Evolutionary conservation across 1,140 invertebrate genomes (phyloP).

Genomic region (Drosophila bocki): DNA sequence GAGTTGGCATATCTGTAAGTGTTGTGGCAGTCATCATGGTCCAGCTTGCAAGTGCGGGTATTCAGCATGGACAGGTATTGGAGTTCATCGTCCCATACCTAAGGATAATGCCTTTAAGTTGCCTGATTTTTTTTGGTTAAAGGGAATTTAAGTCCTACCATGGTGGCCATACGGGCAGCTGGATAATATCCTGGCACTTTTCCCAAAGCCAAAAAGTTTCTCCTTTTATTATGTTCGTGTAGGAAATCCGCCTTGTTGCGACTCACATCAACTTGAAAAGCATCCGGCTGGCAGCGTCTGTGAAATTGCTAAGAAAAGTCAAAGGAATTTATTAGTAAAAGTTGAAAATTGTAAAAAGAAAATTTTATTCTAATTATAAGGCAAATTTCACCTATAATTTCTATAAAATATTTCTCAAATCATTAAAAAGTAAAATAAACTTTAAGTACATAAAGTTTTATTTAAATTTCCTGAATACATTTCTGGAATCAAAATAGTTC

Average conservation of each 20-base stretch:
- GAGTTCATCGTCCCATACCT: conserved; percentile 84
- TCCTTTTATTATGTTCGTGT: conserved; percentile 76
- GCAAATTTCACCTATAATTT: not conserved
- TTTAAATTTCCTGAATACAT: not conserved
- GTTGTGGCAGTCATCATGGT: conserved; percentile 81
- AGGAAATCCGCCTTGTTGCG: conserved; percentile 66
- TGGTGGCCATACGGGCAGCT: conserved; percentile 79
- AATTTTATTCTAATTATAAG: not conserved
- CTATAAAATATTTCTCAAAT: too few species aligned
- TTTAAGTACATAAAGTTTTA: not conserved
- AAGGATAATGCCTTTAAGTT: not conserved
- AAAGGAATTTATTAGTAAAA: not conserved
- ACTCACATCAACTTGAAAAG: conserved; percentile 70
- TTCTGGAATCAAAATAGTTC: not conserved
- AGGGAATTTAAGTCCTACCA: conserved; percentile 51
- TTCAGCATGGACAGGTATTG: conserved; percentile 78
- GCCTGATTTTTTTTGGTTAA: not conserved
- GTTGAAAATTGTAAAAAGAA: not conserved
- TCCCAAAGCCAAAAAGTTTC: conserved; percentile 77
- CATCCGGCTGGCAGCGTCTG: conserved; percentile 69
- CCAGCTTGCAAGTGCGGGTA: conserved; percentile 74
- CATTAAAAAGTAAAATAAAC: not conserved
- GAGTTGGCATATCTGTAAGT: conserved; percentile 77
- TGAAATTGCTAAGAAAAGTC: conserved; percentile 55
- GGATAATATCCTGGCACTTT: conserved; percentile 78